phyloP scores from a whole-genome alignment of 2,113 vertebrate species.

The human region DNA sequence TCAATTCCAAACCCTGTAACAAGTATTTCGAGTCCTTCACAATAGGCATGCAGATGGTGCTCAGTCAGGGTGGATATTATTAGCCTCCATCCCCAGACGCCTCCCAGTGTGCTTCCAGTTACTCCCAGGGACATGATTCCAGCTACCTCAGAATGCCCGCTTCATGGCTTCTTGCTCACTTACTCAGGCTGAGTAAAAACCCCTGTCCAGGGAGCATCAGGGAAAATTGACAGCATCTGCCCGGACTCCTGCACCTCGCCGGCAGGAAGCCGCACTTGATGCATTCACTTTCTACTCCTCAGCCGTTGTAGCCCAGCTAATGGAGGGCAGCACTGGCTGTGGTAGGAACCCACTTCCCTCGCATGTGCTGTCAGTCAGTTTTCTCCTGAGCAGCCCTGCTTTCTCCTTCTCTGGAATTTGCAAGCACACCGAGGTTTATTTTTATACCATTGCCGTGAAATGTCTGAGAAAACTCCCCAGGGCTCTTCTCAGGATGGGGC shows the following conservation, averaged over 20 bases:
- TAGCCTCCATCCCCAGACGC: not conserved
- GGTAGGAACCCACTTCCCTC: not conserved
- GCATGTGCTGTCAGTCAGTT: rapidly evolving
- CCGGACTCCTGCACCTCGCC: not conserved
- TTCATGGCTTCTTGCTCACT: not conserved
- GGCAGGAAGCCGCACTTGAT: not conserved
- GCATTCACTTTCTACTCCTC: rapidly evolving
- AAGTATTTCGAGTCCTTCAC: not conserved
- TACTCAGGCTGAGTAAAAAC: not conserved
- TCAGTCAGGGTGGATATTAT: rapidly evolving
- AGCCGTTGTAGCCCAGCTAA: not conserved
- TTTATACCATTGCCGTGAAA: not conserved
- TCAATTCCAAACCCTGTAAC: not conserved
- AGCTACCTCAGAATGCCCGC: rapidly evolving
- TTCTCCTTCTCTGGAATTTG: not conserved
- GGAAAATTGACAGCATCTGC: not conserved
- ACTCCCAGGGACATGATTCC: not conserved
- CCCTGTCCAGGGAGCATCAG: not conserved
- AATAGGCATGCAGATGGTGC: rapidly evolving
- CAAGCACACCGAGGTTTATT: conserved; percentile 9
- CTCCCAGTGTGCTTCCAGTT: not conserved
- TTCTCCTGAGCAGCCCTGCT: not conserved
- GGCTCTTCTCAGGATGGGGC: not conserved
- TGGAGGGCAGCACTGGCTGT: not conserved
- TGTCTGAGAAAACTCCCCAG: not conserved